Conservation (phyloP, 2,888 invertebrate genomes). For the Empis stercorea region DNA sequence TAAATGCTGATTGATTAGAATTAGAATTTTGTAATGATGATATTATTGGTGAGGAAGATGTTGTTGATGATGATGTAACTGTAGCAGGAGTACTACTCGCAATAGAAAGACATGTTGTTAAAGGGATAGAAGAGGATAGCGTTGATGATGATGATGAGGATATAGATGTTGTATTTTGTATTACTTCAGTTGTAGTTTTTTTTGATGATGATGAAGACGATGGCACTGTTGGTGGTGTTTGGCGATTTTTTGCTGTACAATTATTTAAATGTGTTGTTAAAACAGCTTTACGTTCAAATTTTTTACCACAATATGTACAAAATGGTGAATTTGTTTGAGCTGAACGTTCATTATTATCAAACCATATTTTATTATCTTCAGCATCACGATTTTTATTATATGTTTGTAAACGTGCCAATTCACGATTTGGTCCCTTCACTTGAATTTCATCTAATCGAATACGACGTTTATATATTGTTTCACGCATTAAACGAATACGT, state of each 20-base stretch:
- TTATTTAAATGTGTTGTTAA: constrained; percentile 56
- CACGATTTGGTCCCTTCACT: constrained; percentile 27
- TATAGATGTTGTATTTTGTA: too few species aligned
- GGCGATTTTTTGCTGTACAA: constrained; percentile 41
- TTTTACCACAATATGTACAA: constrained; percentile 49
- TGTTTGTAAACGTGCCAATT: constrained; percentile 26
- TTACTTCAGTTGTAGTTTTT: constrained; percentile 2
- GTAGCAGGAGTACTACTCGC: too few species aligned
- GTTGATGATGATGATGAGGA: too few species aligned
- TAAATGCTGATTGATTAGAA: too few species aligned
- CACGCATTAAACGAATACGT: constrained; percentile 54
- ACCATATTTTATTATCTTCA: constrained; percentile 16
- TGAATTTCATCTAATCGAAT: constrained; percentile 47
- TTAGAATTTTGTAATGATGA: too few species aligned
- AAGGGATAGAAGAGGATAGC: too few species aligned
- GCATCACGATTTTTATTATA: constrained; percentile 12
- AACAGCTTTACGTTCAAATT: constrained; percentile 60
- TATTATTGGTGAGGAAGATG: too few species aligned
- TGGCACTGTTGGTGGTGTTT: constrained; percentile 20
- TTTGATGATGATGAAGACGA: constrained; percentile 1
- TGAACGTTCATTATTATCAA: constrained; percentile 48
- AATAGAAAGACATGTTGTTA: too few species aligned
- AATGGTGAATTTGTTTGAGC: constrained; percentile 43
- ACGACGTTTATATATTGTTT: constrained; percentile 52
- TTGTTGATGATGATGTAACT: constrained; percentile 1